Base-by-base conservation (phyloP, 2,888 invertebrate species). In the Drepanosiphum platanoidis region DNA sequence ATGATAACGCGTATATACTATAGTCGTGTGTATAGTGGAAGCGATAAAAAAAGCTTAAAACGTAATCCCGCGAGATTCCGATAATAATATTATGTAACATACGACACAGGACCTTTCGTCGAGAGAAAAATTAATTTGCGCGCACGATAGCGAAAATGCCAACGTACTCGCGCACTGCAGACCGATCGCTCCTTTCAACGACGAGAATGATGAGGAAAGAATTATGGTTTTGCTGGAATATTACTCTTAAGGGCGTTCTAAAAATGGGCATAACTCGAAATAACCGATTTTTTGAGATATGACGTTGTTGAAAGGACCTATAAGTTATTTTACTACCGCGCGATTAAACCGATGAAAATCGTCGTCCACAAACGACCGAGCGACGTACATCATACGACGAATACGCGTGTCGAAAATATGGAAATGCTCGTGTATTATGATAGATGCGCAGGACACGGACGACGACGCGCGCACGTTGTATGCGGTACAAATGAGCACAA, bases 11-110 rank as follows among this genome's bases (percentile, higher is more conserved):
- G 52, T 46, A 46, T 52, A 52, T 22, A 46, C 15, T 46, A 52
- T 9, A 42, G 4, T 36, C 27, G 71, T 58, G 68, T 39, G 39
- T 64, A 68, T 13, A 46, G 72, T 72, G 72, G 42, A 74, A 83
- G 64, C 32, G 64, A 83, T 83, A 83, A 83, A 81, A 83, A 39
- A 61, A 27, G 9, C 61, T 61, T 61, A 61, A 71, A 82, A 72
- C 82, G 82, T 46, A 64, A 81, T 81, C 81, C 71, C 39, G 30
- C n/a, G n/a, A n/a, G n/a, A n/a, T n/a, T n/a, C n/a, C n/a, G n/a
- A n/a, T n/a, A n/a, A n/a, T 8, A 27, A 61, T 27, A 39, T 34
- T 71, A 9, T 36, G 22, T 27, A 27, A 58, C 68, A 64, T 27
- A 15, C 30, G 11, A 34, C 30, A 64, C 34, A 27, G 9, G 27